Conservation (phyloP, 2,888 invertebrate genomes). For the Agrotis clavis region DNA sequence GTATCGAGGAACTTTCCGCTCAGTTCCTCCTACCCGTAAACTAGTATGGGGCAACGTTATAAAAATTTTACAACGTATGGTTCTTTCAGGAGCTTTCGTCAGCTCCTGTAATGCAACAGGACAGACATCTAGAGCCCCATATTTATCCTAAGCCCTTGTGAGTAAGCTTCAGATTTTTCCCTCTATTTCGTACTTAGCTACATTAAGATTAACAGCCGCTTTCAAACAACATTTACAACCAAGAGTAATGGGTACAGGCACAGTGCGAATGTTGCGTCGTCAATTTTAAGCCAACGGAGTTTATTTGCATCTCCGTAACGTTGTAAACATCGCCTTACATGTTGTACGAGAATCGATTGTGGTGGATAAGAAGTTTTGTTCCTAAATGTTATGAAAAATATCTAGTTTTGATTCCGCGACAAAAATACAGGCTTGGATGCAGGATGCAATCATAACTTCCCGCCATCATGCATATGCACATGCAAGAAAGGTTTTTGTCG, state of each 20-base stretch:
- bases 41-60: too few relatives aligned
- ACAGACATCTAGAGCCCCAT: background rate
- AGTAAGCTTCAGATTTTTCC: conserved; percentile 29
- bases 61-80: too few relatives aligned
- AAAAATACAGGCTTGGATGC: too few relatives aligned
- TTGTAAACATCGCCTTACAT: conserved; percentile 74
- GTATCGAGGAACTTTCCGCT: too few relatives aligned
- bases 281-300: conserved; percentile 72
- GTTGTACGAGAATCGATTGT: conserved; percentile 9
- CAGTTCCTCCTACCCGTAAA: too few relatives aligned
- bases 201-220: conserved; percentile 53
- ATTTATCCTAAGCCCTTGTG: background rate
- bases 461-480: too few relatives aligned
- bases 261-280: conserved; percentile 64
- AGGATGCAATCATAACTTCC: too few relatives aligned
- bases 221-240: conserved; percentile 54
- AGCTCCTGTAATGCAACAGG: background rate
- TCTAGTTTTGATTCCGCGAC: too few relatives aligned
- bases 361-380: conserved; percentile 46
- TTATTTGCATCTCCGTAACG: conserved; percentile 76
- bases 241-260: conserved; percentile 59
- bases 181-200: conserved; percentile 45
- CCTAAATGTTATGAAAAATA: too few relatives aligned
- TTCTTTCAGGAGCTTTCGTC: background rate
- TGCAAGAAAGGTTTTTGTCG: too few relatives aligned